phyloP scores from a whole-genome alignment of 1,140 invertebrate species.

The Eulimnadia texana region DNA sequence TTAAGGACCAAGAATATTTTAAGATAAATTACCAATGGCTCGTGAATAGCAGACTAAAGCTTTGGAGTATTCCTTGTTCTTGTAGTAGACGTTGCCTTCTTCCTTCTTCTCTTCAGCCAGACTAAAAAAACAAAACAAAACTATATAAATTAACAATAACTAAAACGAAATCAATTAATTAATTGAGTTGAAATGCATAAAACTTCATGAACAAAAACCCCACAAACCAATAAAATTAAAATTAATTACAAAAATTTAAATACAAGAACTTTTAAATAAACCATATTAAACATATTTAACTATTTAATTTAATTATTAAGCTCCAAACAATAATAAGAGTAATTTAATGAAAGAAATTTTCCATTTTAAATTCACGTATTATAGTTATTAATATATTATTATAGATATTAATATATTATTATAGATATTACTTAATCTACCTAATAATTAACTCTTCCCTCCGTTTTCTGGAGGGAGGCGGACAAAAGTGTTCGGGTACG shows the following conservation, averaged over 20 bases:
- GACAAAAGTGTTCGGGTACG: background rate
- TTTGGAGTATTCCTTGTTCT: constrained; percentile 67
- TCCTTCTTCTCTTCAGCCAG: constrained; percentile 73
- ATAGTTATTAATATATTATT: no score
- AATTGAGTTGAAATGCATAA: no score
- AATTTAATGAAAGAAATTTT: no score
- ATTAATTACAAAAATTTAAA: no score
- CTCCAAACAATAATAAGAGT: no score
- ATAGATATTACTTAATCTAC: constrained; percentile 13
- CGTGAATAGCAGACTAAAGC: constrained; percentile 70
- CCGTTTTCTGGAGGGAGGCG: constrained; percentile 2
- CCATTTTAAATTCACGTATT: no score
- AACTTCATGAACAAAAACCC: no score
- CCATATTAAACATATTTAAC: no score
- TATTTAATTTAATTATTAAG: no score
- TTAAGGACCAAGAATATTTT: background rate
- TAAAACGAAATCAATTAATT: background rate
- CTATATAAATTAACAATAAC: constrained; percentile 9
- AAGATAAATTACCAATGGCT: constrained; percentile 73
- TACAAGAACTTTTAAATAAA: no score
- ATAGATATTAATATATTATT: no score
- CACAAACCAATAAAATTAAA: no score
- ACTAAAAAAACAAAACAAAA: constrained; percentile 36
- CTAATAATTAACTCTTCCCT: background rate
- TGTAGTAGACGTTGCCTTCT: constrained; percentile 73